Conservation (phyloP, 2,113 vertebrate genomes). For the Turnix velox region DNA sequence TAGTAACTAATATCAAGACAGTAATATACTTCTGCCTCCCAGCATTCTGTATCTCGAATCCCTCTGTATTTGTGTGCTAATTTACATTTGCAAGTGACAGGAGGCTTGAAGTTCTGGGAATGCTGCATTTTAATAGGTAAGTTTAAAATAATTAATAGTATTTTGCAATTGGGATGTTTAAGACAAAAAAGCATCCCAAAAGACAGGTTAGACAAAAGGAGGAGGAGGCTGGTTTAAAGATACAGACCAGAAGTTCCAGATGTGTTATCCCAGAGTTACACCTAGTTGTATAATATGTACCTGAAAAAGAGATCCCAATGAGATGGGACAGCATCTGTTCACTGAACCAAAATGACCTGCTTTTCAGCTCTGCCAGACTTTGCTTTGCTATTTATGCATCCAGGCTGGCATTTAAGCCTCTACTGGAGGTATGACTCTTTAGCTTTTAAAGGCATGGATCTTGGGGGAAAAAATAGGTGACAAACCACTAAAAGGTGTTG, state of each 20-base stretch:
- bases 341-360: neutral
- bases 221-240: neutral
- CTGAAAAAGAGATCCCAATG: neutral
- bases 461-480: neutral
- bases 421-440: neutral
- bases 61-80: neutral
- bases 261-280: neutral
- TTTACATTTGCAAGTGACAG: neutral
- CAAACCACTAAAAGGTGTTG: neutral
- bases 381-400: neutral
- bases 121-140: neutral
- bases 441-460: neutral
- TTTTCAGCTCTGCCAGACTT: neutral
- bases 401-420: neutral
- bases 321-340: neutral
- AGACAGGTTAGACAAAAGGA: neutral
- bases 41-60: neutral
- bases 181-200: too few species aligned
- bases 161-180: neutral
- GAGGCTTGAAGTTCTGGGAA: neutral
- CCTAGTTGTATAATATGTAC: neutral
- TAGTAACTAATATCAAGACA: neutral
- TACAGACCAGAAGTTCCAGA: neutral
- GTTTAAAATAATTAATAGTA: neutral
- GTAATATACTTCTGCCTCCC: neutral